Percentiles rank a stretch among this genome's conserved stretches.
Conservation (phyloP, 2,888 invertebrate genomes). For the Adineta ricciae region DNA sequence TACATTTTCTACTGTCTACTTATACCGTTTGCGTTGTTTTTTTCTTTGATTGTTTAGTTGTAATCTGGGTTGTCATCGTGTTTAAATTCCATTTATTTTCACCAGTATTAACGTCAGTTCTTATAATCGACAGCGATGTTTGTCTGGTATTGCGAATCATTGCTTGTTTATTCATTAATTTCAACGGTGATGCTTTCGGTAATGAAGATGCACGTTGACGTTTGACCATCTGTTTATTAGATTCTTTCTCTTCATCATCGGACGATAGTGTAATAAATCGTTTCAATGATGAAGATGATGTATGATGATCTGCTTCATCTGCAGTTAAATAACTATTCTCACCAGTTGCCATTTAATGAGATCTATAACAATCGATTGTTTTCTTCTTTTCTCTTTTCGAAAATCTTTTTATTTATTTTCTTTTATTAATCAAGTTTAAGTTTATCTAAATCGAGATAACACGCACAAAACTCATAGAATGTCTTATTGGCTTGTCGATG, state of each 20-base stretch:
- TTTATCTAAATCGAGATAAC: conserved; percentile 18
- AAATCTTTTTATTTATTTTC: background rate
- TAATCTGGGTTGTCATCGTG: background rate
- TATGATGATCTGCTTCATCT: background rate
- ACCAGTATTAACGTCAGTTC: background rate
- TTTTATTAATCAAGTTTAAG: conserved; percentile 9
- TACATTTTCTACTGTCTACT: too few relatives aligned
- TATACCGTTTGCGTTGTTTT: background rate
- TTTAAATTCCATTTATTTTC: background rate
- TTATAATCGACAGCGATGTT: conserved; percentile 18
- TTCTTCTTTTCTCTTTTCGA: background rate
- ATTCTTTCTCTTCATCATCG: background rate
- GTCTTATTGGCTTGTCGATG: background rate
- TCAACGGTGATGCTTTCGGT: background rate
- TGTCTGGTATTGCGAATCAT: background rate
- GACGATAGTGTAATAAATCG: background rate
- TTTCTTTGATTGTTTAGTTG: background rate
- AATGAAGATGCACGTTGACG: background rate
- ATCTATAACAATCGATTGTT: background rate
- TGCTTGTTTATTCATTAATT: background rate
- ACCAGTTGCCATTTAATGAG: background rate
- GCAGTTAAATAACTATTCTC: background rate
- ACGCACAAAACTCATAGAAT: conserved; percentile 19
- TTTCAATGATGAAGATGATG: background rate
- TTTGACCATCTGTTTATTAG: background rate